These are phyloP conservation scores for Apamea anceps DNA, from an alignment of 2,888 invertebrate species.

Conservation along the genomic window DNA sequence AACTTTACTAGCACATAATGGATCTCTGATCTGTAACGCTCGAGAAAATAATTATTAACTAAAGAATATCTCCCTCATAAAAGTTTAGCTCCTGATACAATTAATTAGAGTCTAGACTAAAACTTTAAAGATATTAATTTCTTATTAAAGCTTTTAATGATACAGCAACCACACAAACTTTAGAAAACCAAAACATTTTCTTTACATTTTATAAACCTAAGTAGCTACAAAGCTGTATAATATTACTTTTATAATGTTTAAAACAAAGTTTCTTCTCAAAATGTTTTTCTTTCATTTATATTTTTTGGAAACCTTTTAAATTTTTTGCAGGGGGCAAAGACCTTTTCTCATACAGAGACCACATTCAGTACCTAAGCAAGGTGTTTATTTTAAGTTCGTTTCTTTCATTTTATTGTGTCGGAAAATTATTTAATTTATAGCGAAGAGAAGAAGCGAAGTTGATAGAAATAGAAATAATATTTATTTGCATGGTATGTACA, in stretches of 20 bases:
- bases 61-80: background rate
- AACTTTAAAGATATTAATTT: conserved; percentile 8
- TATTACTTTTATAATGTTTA: background rate
- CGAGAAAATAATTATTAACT: conserved; percentile 1
- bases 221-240: background rate
- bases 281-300: background rate
- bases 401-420: background rate
- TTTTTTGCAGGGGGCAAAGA: background rate
- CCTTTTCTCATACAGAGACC: background rate
- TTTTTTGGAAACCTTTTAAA: background rate
- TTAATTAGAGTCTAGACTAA: background rate
- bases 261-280: background rate
- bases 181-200: background rate
- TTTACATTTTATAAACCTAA: conserved; percentile 3
- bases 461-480: too few species aligned
- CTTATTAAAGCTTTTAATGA: background rate
- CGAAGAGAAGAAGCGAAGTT: too few species aligned
- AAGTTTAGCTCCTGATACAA: background rate
- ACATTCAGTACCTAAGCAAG: background rate
- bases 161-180: background rate
- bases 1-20: conserved; percentile 4
- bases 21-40: background rate
- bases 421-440: background rate
- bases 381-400: background rate
- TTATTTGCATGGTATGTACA: too few species aligned